Evolutionary conservation across 2,113 vertebrate species (phyloP).

Genomic region (Urocynchramus pylzowi): DNA sequence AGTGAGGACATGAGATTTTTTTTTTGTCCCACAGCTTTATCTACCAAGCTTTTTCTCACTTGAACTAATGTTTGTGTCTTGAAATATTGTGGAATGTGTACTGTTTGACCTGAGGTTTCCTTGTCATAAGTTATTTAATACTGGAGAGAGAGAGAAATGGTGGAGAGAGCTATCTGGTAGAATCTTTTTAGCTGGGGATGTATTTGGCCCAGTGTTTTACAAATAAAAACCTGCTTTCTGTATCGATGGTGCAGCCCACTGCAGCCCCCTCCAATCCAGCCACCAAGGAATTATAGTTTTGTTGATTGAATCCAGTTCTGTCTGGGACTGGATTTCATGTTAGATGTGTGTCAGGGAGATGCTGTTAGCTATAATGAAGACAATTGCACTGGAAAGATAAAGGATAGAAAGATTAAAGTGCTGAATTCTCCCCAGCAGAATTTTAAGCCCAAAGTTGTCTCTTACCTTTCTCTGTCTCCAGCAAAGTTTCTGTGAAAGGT

Average conservation of each 20-base stretch:
- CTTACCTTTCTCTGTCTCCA: background rate
- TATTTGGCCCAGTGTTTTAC: background rate
- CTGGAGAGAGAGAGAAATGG: background rate
- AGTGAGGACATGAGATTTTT: background rate
- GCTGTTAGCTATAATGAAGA: background rate
- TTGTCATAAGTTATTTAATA: background rate
- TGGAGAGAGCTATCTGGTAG: background rate
- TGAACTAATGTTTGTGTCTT: background rate
- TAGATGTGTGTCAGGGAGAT: background rate
- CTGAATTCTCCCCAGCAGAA: background rate
- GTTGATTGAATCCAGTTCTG: background rate
- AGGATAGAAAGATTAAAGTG: background rate
- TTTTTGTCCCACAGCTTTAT: background rate
- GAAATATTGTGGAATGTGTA: background rate
- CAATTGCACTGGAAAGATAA: background rate
- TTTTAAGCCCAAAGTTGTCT: background rate
- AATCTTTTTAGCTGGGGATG: background rate
- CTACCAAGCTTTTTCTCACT: background rate
- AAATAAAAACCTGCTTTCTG: background rate
- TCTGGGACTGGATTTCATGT: background rate
- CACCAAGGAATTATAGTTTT: background rate
- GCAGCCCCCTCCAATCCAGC: background rate
- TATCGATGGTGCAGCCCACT: accelerated
- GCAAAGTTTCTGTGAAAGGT: background rate
- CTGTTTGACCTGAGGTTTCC: background rate